Evolutionary conservation across 2,888 invertebrate species (phyloP), one percentile per base, ranked within the genome.

Genomic region (Hybos culiciformis): DNA sequence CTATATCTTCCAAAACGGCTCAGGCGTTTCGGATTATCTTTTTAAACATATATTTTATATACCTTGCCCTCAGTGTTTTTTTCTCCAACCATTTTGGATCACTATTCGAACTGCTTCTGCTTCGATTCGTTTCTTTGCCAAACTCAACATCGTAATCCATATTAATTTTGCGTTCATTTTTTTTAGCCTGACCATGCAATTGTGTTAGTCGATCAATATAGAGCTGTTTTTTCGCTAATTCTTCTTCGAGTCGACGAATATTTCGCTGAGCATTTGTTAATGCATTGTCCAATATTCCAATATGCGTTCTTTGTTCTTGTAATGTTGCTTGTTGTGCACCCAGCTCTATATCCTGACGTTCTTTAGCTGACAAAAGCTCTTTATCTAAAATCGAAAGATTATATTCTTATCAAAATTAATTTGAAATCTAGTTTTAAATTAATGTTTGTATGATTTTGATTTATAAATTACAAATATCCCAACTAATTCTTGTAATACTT

Each of bases 231-330:
- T 85, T 87, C 31, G 84, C 83, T 57, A 79, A 79, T 83, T 91
- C 88, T 61, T 90, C 88, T 66, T 92, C 91, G 2, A 91, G 71
- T 18, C 84, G 74, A 40, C 87, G 81, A 36, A 91, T 84, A 63
- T 88, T 88, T 45, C 82, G 77, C 67, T 92, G 92, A 6, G 91
- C 90, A 67, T 88, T 91, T 43, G 84, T 85, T 48, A 93, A 73
- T 43, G 92, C 92, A 19, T 83, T 87, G 61, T 93, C 91, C 41
- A 93, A 72, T 54, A 93, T 88, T 56, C 88, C 90, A 59, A 52
- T 51, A 34, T 92, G 91, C 20, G 85, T 88, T 48, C 91, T 73
- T 61, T 92, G 92, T 59, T 93, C 92, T 60, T 90, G 86, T 47
- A 92, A 67, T 12, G 91, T 91, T 14, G 85, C 85, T 53, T 86